Evolutionary conservation across 2,797 vertebrate species (phyloP).

Genomic region (Brotula barbata): DNA sequence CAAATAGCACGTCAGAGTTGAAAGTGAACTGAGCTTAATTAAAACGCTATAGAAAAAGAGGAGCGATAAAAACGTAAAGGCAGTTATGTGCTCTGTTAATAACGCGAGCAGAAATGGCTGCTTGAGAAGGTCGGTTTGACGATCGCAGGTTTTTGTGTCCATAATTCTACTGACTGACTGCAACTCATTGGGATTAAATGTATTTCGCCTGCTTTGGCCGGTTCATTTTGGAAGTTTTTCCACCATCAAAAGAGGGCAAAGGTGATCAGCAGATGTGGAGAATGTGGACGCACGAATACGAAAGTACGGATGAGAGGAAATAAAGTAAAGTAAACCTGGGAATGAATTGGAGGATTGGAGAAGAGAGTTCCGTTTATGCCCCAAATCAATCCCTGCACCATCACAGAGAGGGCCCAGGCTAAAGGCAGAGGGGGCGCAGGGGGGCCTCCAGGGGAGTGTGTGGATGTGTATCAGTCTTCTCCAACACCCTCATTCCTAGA

Average conservation of each 20-base stretch:
- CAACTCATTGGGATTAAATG: no score
- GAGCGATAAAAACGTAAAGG: conserved; percentile 42
- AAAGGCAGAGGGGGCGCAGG: conserved; percentile 22
- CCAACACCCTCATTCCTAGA: conserved; percentile 46
- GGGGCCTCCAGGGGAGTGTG: conserved; percentile 39
- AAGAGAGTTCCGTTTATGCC: conserved; percentile 52
- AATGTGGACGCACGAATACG: background rate
- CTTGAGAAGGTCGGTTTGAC: no score
- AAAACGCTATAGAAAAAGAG: conserved; percentile 42
- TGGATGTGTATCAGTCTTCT: conserved; percentile 24
- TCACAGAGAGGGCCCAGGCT: conserved; percentile 31
- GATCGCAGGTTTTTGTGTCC: no score
- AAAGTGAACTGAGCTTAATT: conserved; percentile 44
- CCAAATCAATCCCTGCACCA: conserved; percentile 33
- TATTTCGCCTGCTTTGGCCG: background rate
- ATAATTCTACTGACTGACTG: no score
- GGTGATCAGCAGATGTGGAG: conserved; percentile 23
- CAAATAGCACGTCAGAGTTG: no score
- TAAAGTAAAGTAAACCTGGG: conserved; percentile 12
- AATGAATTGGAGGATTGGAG: conserved; percentile 32
- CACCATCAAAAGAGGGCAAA: conserved; percentile 2
- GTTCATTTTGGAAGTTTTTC: conserved; percentile 20
- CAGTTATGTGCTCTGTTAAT: conserved; percentile 52
- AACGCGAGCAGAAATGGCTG: conserved; percentile 9
- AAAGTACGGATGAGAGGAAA: conserved; percentile 2